Evolutionary conservation across 2,888 invertebrate species (phyloP), one percentile per base, ranked within the genome.

Genomic region (Rhorus exstirpatorius): DNA sequence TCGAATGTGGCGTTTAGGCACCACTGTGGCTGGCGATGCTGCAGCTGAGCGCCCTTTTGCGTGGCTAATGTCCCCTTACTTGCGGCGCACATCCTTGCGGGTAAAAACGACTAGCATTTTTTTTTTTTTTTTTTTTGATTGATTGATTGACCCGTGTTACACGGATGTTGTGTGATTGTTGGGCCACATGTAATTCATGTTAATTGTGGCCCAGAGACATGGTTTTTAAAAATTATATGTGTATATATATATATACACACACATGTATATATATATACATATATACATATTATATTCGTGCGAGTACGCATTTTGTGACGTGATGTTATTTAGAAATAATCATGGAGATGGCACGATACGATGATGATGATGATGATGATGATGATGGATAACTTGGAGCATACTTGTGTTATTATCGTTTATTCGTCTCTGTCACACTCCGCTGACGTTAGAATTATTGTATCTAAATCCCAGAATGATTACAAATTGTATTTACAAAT

Each of bases 251-350:
- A 95, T 95, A 95, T 55, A 67, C 51, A 51, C 95, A 96, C 96
- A 68, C 53, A 68, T 53, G 24, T 38, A 53, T 21, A 53, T 51
- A 68, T 91, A 90, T 91, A 94, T 94, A 93, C 95, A 95, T 95
- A 95, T 67, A 67, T 70, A 31, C 96, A 96, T 96, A 95, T 55
- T 96, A 96, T 96, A 96, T 96, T 95, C 95, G 95, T 95, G 95
- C 95, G 95, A 95, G 95, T 89, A 89, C 95, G 95, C 95, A 95
- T 95, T 96, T 96, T 96, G 96, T 96, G 96, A 96, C 94, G 94
- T 94, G 94, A 94, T 94, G 94, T 94, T 95, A 95, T 94, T 94
- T 95, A 94, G 94, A 94, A 93, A 94, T 94, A 94, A 94, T 94
- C 94, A 94, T 63, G 26, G 58, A 21, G 55, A 58, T 44, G 79